Conservation (phyloP, 1,140 invertebrate genomes). For the Hycleus phaleratus region DNA sequence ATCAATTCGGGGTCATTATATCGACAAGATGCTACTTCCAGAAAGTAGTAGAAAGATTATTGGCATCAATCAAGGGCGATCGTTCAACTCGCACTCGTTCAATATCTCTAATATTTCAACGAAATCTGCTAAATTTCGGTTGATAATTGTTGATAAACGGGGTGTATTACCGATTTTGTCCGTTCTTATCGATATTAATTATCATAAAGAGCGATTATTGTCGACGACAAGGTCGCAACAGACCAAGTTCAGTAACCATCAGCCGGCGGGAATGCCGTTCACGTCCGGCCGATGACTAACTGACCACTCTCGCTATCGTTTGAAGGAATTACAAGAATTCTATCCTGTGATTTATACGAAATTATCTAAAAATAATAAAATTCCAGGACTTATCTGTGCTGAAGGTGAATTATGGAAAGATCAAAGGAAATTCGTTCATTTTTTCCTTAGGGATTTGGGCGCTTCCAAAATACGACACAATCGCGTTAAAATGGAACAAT, state of each 20-base stretch:
- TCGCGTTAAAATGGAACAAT: slow-evolving; percentile 53
- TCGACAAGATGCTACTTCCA: no score
- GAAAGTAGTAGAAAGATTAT: no score
- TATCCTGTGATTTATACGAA: neutral
- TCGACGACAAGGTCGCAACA: neutral
- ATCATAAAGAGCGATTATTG: no score
- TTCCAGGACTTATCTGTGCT: slow-evolving; percentile 69
- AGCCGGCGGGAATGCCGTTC: slow-evolving; percentile 17
- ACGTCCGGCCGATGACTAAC: slow-evolving; percentile 20
- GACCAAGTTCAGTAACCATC: slow-evolving; percentile 7
- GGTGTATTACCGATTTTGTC: no score
- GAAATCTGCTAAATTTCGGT: no score
- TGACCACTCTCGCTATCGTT: slow-evolving; percentile 23
- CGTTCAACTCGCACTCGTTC: no score
- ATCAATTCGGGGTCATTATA: no score
- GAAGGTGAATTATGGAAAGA: slow-evolving; percentile 76
- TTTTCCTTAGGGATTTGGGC: slow-evolving; percentile 67
- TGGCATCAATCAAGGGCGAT: no score
- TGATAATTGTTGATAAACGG: no score
- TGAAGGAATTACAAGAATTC: slow-evolving; percentile 8
- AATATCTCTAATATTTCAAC: no score
- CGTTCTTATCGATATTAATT: no score
- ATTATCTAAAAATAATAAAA: neutral
- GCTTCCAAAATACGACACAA: slow-evolving; percentile 54
- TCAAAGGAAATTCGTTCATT: slow-evolving; percentile 65